Percentiles rank a stretch among this genome's conserved stretches.
Evolutionary conservation across 2,888 invertebrate species (phyloP).

Genomic region (Sphaerophoria rueppellii): DNA sequence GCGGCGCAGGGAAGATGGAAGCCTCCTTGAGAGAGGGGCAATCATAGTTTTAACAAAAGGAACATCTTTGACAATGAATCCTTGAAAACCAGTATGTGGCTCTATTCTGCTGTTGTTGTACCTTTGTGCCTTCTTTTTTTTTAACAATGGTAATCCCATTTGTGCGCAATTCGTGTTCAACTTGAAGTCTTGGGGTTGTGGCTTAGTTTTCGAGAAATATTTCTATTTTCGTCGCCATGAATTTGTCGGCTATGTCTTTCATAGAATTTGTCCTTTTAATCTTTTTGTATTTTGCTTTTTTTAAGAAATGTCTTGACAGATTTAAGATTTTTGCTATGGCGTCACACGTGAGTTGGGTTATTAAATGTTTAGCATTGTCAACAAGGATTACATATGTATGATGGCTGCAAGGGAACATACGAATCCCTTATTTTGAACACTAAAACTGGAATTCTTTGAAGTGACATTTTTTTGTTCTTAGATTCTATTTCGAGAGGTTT

Average conservation of each 20-base stretch:
- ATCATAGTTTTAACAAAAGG: constrained; percentile 41
- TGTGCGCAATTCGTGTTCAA: constrained; percentile 16
- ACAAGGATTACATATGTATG: not conserved
- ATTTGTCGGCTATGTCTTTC: constrained; percentile 22
- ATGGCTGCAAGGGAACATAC: not conserved
- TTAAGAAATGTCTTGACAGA: not conserved
- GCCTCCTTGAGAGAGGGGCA: constrained; percentile 44
- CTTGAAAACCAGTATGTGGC: constrained; percentile 46
- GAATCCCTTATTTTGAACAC: not conserved
- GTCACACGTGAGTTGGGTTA: not conserved
- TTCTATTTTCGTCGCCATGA: constrained; percentile 27
- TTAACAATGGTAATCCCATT: not conserved
- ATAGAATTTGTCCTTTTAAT: not conserved
- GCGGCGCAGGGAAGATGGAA: constrained; percentile 46
- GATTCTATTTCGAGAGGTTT: not conserved
- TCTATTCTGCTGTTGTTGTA: not conserved
- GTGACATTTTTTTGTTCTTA: not conserved
- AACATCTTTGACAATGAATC: constrained; percentile 57
- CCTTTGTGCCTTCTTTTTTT: not conserved
- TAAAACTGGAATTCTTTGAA: not conserved
- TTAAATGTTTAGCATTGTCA: not conserved
- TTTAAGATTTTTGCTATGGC: constrained; percentile 3
- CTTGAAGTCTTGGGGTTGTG: constrained; percentile 12
- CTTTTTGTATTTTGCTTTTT: not conserved
- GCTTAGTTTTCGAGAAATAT: constrained; percentile 13